Evolutionary conservation across 2,888 invertebrate species (phyloP).

Genomic region (Acleris cristana): DNA sequence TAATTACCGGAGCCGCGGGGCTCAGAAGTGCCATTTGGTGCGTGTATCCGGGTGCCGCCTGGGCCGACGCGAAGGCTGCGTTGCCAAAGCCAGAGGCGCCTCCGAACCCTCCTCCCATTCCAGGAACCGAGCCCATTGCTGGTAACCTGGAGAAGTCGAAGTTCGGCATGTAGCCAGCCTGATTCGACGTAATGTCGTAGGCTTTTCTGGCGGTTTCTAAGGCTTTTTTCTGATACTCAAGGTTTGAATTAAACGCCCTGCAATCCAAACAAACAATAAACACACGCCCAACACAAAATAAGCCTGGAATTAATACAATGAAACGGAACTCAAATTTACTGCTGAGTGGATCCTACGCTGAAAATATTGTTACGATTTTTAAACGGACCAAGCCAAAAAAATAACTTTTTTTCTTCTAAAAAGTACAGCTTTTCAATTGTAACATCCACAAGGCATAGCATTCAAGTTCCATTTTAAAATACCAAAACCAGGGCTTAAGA

Average conservation of each 20-base stretch:
- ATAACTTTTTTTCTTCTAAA: neutral
- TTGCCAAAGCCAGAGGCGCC: constrained; percentile 41
- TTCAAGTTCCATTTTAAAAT: constrained; percentile 14
- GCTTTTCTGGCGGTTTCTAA: constrained; percentile 71
- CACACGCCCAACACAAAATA: constrained; percentile 37
- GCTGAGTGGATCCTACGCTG: neutral
- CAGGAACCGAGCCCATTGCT: constrained; percentile 41
- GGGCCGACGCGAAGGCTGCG: constrained; percentile 80
- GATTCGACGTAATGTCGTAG: constrained; percentile 68
- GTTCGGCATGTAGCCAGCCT: constrained; percentile 59
- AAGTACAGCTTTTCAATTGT: neutral
- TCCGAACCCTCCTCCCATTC: constrained; percentile 40
- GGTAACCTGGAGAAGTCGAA: constrained; percentile 62
- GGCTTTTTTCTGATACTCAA: constrained; percentile 66
- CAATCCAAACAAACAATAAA: constrained; percentile 49
- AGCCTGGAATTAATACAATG: neutral
- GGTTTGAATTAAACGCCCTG: constrained; percentile 68
- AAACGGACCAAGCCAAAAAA: neutral
- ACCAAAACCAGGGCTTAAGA: constrained; percentile 9
- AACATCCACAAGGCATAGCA: neutral
- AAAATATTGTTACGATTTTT: no score
- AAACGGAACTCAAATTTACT: constrained; percentile 13
- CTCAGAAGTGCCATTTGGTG: constrained; percentile 84
- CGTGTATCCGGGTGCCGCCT: constrained; percentile 78
- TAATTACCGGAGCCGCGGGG: constrained; percentile 84